Conservation (phyloP, 92 coral and sea anemone species). For the Heteractis magnifica region DNA sequence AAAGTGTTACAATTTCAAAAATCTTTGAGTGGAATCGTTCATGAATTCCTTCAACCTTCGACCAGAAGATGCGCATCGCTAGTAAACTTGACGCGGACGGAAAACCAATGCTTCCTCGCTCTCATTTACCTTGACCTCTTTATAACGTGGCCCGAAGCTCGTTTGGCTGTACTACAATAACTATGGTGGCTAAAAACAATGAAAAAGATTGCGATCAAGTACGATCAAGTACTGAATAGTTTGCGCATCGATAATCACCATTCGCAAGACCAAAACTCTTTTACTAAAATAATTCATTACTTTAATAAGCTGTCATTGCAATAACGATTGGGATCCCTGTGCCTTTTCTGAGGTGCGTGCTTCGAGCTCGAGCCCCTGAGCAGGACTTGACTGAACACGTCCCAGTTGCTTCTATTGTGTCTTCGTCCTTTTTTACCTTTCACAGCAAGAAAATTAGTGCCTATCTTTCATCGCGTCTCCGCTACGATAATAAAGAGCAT, state of each 20-base stretch:
- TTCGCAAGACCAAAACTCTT: background rate
- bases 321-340: background rate
- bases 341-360: background rate
- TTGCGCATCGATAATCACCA: too few species aligned
- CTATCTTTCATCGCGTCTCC: background rate
- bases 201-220: too few species aligned
- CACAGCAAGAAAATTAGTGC: background rate
- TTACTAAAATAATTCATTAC: background rate
- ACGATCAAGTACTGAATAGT: too few species aligned
- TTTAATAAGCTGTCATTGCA: background rate
- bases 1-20: background rate
- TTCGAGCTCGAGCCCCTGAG: background rate
- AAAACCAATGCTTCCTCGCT: too few species aligned
- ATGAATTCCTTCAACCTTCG: background rate
- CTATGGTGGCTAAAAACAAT: too few species aligned
- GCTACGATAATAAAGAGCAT: background rate
- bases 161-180: too few species aligned
- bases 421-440: background rate
- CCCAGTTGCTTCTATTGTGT: background rate
- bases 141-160: too few species aligned
- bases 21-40: background rate
- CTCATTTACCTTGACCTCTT: too few species aligned
- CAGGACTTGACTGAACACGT: background rate
- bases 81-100: too few species aligned
- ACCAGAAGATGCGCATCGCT: too few species aligned